phyloP scores from a whole-genome alignment of 2,888 invertebrate genomes.

The Mimumesa dahlbomi region DNA sequence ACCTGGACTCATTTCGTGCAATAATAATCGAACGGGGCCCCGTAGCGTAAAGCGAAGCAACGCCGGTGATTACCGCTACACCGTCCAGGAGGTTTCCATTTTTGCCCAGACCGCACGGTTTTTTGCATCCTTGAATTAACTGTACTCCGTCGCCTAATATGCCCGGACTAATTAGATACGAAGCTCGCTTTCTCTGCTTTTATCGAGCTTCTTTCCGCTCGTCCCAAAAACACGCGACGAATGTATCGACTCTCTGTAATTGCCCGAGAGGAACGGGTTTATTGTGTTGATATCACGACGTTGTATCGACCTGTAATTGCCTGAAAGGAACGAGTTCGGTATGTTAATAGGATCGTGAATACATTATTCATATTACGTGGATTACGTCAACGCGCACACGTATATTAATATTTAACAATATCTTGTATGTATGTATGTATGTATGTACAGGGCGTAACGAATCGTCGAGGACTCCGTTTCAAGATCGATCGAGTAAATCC shows the following conservation, averaged over 20 bases:
- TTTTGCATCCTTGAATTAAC: constrained; percentile 30
- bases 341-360: not conserved
- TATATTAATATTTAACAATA: no score
- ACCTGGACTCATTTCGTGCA: constrained; percentile 35
- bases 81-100: constrained; percentile 32
- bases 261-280: constrained; percentile 8
- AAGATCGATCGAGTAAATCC: no score
- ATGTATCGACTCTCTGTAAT: not conserved
- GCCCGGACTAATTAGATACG: constrained; percentile 22
- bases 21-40: constrained; percentile 52
- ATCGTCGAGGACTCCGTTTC: no score
- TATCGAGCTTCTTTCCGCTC: not conserved
- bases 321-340: not conserved
- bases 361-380: not conserved
- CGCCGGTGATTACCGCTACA: constrained; percentile 39
- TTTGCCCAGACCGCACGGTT: constrained; percentile 3
- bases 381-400: no score
- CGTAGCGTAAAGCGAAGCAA: constrained; percentile 23
- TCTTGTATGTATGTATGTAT: no score
- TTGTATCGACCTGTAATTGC: not conserved
- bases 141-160: constrained; percentile 27
- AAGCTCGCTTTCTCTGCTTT: constrained; percentile 14
- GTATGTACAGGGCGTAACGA: no score
- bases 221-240: not conserved
- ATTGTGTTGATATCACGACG: not conserved